These are phyloP conservation scores for Hylaea fasciaria DNA, from an alignment of 2,888 invertebrate genomes.

Conservation along the genomic window DNA sequence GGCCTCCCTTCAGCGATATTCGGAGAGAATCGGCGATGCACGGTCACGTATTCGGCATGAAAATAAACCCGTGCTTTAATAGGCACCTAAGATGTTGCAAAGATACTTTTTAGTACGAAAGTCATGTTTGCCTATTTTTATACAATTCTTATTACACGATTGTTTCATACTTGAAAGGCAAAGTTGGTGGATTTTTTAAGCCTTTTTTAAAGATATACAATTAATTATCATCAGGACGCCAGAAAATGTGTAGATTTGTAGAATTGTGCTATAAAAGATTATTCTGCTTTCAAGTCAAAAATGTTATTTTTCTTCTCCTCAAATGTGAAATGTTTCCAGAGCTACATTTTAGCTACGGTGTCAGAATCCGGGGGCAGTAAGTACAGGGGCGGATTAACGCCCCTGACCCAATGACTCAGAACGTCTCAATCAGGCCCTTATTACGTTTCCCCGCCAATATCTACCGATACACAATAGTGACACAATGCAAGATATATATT, in stretches of 20 bases:
- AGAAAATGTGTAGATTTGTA: too few species aligned
- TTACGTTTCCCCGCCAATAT: conserved; percentile 48
- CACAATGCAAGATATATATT: neutral
- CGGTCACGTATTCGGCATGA: conserved; percentile 69
- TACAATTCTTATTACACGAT: too few species aligned
- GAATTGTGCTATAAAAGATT: too few species aligned
- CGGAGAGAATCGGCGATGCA: conserved; percentile 64
- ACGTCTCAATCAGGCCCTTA: conserved; percentile 70
- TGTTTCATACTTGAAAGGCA: too few species aligned
- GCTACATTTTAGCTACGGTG: conserved; percentile 48
- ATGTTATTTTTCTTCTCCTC: too few species aligned
- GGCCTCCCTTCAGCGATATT: conserved; percentile 23
- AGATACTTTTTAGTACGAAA: neutral
- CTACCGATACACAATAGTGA: conserved; percentile 20
- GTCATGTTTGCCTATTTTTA: too few species aligned
- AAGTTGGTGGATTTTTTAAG: too few species aligned
- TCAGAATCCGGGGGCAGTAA: conserved; percentile 44
- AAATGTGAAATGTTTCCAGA: too few species aligned
- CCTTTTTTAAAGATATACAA: too few species aligned
- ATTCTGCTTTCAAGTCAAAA: too few species aligned
- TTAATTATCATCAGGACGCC: too few species aligned
- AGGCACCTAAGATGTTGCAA: conserved; percentile 44
- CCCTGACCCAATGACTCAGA: conserved; percentile 75
- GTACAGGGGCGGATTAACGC: conserved; percentile 66
- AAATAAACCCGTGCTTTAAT: conserved; percentile 58